These are phyloP conservation scores for Chaetops frenatus DNA, from an alignment of 2,113 vertebrate genomes.

Conservation along the genomic window DNA sequence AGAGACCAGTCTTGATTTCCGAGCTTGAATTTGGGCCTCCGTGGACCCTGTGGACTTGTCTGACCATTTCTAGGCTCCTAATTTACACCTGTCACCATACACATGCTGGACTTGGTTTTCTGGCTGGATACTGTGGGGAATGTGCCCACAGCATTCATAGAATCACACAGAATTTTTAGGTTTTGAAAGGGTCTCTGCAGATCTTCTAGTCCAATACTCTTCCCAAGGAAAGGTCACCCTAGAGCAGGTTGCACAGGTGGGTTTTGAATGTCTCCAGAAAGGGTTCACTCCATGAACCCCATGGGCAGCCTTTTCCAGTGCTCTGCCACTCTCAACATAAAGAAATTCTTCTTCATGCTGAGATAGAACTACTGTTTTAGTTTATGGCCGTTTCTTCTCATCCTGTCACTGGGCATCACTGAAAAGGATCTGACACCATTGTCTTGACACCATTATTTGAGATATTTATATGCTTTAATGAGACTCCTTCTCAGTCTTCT, in stretches of 20 bases:
- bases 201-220: neutral
- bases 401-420: neutral
- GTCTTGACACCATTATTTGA: neutral
- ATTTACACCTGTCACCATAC: too few relatives aligned
- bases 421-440: neutral
- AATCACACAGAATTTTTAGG: neutral
- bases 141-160: neutral
- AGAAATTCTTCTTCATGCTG: neutral
- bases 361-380: neutral
- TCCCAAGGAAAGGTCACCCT: neutral
- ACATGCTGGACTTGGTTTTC: neutral
- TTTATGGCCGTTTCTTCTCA: fast-evolving
- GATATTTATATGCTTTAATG: neutral
- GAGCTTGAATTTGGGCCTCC: neutral
- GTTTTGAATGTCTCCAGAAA: neutral
- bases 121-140: neutral
- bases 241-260: neutral
- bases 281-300: fast-evolving
- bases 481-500: neutral
- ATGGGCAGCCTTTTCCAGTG: neutral
- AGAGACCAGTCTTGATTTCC: neutral
- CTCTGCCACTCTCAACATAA: fast-evolving
- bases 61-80: neutral
- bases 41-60: neutral
- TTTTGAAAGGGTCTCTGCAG: neutral